Evolutionary conservation across 2,888 invertebrate species (phyloP).

Genomic region (Chironomus riparius): DNA sequence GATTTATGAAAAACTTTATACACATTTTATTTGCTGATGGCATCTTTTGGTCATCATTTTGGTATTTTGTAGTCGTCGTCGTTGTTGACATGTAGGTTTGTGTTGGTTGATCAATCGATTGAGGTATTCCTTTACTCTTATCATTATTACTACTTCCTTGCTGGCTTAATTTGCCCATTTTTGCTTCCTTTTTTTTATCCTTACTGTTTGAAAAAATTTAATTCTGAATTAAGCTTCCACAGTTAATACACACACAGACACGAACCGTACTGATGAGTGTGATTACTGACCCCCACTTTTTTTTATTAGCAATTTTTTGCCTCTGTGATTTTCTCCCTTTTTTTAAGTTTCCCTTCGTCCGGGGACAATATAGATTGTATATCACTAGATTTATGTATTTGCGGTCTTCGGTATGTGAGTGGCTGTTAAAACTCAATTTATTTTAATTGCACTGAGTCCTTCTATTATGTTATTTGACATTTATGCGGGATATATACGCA

Average conservation of each 20-base stretch:
- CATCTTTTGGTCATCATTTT: conserved; percentile 22
- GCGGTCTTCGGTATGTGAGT: neutral
- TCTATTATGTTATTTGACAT: neutral
- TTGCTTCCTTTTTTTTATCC: neutral
- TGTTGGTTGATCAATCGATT: conserved; percentile 5
- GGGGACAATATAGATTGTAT: neutral
- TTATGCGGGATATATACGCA: neutral
- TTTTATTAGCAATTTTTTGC: neutral
- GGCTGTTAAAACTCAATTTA: conserved; percentile 26
- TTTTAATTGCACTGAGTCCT: conserved; percentile 12
- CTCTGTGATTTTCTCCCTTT: neutral
- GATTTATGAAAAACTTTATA: conserved; percentile 24
- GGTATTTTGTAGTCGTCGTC: conserved; percentile 14
- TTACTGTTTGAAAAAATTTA: neutral
- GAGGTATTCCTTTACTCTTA: conserved; percentile 24
- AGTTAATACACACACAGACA: neutral
- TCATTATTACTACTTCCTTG: neutral
- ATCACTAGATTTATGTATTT: neutral
- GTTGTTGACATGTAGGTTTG: neutral
- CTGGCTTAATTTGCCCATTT: neutral
- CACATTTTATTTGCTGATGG: conserved; percentile 3
- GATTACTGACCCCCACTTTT: neutral
- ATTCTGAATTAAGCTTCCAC: neutral
- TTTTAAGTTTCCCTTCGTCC: neutral
- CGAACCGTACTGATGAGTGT: neutral